These are phyloP conservation scores for Drosophila leontia DNA, from an alignment of 1,140 invertebrate species.

Conservation along the genomic window DNA sequence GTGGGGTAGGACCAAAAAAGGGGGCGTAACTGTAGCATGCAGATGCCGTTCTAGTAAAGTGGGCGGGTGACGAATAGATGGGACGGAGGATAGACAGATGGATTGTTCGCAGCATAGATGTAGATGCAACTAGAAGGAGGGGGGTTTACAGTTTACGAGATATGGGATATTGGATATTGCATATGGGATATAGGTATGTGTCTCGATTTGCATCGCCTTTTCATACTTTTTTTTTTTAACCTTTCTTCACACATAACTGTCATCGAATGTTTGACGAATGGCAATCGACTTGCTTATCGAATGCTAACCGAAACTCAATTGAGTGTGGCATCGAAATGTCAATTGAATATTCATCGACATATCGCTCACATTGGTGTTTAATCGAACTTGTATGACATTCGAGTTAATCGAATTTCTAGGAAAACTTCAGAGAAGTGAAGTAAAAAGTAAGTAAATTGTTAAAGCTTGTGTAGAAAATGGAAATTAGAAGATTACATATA, in stretches of 20 bases:
- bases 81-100: constrained; percentile 29
- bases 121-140: background rate
- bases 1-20: background rate
- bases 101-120: constrained; percentile 19
- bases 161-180: background rate
- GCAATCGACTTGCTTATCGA: constrained; percentile 31
- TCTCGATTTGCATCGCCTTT: background rate
- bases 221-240: background rate
- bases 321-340: constrained; percentile 13
- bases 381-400: background rate
- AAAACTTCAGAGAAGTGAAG: background rate
- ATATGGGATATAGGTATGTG: constrained; percentile 17
- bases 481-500: too few relatives aligned
- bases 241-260: background rate
- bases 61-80: constrained; percentile 32
- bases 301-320: constrained; percentile 32
- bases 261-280: constrained; percentile 22
- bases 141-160: background rate
- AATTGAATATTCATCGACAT: constrained; percentile 3
- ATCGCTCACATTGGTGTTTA: background rate
- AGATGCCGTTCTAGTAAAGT: constrained; percentile 22
- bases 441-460: background rate
- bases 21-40: constrained; percentile 15
- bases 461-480: background rate
- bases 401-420: background rate